Conservation (phyloP, 2,113 vertebrate genomes). For the Hucho hucho region DNA sequence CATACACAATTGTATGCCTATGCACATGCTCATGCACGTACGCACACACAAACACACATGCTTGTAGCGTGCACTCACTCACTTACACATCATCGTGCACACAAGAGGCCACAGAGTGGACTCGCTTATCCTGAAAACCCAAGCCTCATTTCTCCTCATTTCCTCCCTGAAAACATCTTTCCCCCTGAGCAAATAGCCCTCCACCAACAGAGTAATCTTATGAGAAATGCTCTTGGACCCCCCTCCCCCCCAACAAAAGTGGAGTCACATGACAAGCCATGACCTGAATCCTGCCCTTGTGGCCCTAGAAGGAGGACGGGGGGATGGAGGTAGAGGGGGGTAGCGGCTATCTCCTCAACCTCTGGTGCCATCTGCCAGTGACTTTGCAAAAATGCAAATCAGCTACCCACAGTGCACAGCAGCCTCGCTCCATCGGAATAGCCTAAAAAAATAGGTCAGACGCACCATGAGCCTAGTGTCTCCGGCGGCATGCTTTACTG, state of each 20-base stretch:
- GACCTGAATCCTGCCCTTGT: background rate
- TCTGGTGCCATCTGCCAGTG: slow-evolving; percentile 59
- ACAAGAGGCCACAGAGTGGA: background rate
- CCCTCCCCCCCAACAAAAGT: slow-evolving; percentile 14
- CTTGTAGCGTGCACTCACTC: background rate
- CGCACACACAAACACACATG: background rate
- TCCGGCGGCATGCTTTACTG: slow-evolving; percentile 3
- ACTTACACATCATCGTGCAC: background rate
- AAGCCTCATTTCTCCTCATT: slow-evolving; percentile 28
- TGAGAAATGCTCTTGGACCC: background rate
- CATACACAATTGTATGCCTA: background rate
- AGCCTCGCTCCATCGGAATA: slow-evolving; percentile 27
- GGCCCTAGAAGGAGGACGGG: background rate
- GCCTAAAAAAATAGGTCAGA: slow-evolving; percentile 62
- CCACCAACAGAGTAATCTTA: no score
- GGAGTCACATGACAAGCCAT: no score
- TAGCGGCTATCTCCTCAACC: slow-evolving; percentile 44
- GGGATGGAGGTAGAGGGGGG: slow-evolving; percentile 22
- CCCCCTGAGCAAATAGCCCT: background rate
- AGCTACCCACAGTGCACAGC: slow-evolving; percentile 51
- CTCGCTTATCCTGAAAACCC: slow-evolving; percentile 21
- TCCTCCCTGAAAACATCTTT: slow-evolving; percentile 27
- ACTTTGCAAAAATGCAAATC: slow-evolving; percentile 64
- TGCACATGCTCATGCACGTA: background rate
- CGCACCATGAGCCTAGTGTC: slow-evolving; percentile 20